phyloP scores from a whole-genome alignment of 2,113 vertebrate species.

The Oreochromis spilurus region DNA sequence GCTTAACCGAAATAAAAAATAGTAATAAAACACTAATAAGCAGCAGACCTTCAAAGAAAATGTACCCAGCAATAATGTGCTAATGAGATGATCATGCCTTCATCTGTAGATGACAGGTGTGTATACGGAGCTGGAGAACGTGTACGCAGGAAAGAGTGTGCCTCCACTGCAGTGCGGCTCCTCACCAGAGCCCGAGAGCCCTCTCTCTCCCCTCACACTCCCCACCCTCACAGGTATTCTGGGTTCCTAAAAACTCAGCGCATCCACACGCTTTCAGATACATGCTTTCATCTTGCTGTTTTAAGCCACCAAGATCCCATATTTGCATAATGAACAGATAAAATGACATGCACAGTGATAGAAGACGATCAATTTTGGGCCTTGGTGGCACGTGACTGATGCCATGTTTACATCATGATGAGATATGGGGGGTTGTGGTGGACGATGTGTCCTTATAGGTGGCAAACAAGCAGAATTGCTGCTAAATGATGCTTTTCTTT shows the following conservation, averaged over 20 bases:
- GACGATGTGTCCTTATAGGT: background rate
- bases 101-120: conserved; percentile 89
- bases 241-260: background rate
- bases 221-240: conserved; percentile 72
- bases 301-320: background rate
- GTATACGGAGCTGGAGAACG: conserved; percentile 88
- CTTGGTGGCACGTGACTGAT: background rate
- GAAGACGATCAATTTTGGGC: background rate
- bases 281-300: conserved; percentile 1
- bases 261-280: background rate
- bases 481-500: background rate
- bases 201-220: conserved; percentile 72
- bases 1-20: background rate
- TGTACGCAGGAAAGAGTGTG: conserved; percentile 80
- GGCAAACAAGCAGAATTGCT: background rate
- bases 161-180: conserved; percentile 63
- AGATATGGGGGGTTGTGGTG: background rate
- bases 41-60: conserved; percentile 44
- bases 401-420: background rate
- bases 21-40: background rate
- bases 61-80: background rate
- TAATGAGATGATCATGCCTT: conserved; percentile 60
- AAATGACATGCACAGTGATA: background rate
- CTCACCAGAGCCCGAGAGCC: conserved; percentile 74
- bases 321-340: background rate